Conservation (phyloP, 2,888 invertebrate species). For the Scelioninae gen. 1 region DNA sequence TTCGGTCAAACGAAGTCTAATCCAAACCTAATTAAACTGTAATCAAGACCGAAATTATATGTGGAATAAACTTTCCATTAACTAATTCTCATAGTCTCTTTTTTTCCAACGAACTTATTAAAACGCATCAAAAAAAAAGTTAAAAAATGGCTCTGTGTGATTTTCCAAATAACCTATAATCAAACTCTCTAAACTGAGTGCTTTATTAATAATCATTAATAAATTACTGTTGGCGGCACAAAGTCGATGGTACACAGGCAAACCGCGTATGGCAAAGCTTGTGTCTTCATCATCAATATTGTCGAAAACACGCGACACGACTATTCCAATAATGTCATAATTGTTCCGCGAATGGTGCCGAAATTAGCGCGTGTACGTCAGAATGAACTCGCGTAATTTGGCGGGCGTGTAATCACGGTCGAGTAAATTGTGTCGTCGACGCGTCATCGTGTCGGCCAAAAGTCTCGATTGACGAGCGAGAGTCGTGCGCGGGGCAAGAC, state of each 20-base stretch:
- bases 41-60: background rate
- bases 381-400: constrained; percentile 47
- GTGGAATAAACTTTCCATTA: background rate
- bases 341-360: constrained; percentile 47
- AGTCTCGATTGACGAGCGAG: constrained; percentile 36
- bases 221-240: constrained; percentile 25
- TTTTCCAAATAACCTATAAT: too few relatives aligned
- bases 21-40: constrained; percentile 19
- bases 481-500: constrained; percentile 25
- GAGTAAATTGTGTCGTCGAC: constrained; percentile 52
- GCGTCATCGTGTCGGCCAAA: constrained; percentile 36
- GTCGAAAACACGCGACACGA: constrained; percentile 42
- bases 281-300: constrained; percentile 43
- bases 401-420: constrained; percentile 36
- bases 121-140: too few relatives aligned
- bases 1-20: constrained; percentile 3
- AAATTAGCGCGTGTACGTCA: constrained; percentile 52
- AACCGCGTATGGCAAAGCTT: constrained; percentile 18
- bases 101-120: too few relatives aligned
- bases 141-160: too few relatives aligned
- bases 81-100: too few relatives aligned
- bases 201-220: constrained; percentile 29
- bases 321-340: constrained; percentile 56
- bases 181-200: constrained; percentile 2
- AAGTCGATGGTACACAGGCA: constrained; percentile 2